Evolutionary conservation across 2,888 invertebrate species (phyloP).

Genomic region (Macrosiphum euphorbiae): DNA sequence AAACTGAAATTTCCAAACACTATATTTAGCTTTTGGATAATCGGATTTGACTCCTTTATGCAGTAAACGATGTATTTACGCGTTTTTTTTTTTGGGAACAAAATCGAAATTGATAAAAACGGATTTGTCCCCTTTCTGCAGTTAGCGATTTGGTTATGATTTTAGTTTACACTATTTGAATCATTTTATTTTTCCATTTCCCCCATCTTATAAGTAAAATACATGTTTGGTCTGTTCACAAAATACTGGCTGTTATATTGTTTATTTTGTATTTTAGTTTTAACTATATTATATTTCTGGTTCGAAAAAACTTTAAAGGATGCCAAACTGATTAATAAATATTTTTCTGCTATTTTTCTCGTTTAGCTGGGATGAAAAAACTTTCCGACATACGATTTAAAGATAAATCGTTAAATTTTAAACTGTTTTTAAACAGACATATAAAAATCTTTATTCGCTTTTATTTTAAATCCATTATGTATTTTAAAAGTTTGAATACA

Average conservation of each 20-base stretch:
- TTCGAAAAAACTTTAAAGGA: not conserved
- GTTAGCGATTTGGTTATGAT: not conserved
- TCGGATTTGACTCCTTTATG: too few relatives aligned
- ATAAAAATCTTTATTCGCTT: not conserved
- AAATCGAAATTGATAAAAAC: too few relatives aligned
- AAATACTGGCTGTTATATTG: not conserved
- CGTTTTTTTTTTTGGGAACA: too few relatives aligned
- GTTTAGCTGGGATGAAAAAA: not conserved
- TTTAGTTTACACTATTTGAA: not conserved
- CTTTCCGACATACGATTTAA: not conserved
- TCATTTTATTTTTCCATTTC: not conserved
- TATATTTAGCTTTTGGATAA: too few relatives aligned
- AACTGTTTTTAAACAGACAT: not conserved
- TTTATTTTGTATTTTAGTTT: not conserved
- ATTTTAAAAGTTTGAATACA: constrained; percentile 28
- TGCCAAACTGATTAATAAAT: not conserved
- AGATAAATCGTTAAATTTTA: not conserved
- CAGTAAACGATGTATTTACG: too few relatives aligned
- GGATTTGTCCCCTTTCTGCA: too few relatives aligned
- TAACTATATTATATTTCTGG: not conserved
- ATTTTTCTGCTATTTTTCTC: not conserved
- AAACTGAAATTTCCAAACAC: too few relatives aligned
- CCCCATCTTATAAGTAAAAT: not conserved
- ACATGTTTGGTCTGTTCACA: not conserved
- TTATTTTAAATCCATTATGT: constrained; percentile 13